Conservation (phyloP, 1,140 invertebrate genomes). For the Chymomyza costata region DNA sequence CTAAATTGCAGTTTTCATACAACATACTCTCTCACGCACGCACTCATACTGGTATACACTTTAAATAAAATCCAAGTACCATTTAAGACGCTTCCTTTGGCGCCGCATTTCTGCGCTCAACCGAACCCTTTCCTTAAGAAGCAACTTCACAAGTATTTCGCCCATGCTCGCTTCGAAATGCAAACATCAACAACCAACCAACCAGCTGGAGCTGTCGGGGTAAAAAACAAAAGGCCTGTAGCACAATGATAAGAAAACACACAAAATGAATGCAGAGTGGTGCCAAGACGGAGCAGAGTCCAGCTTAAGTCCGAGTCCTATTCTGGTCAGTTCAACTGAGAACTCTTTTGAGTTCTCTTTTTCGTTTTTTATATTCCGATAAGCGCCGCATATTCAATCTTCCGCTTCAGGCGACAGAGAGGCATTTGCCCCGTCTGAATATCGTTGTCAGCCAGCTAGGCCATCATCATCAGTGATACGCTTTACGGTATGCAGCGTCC, state of each 20-base stretch:
- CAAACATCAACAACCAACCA: constrained; percentile 21
- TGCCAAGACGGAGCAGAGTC: constrained; percentile 19
- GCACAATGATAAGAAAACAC: constrained; percentile 50
- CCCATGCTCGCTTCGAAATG: constrained; percentile 42
- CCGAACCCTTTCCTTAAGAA: constrained; percentile 36
- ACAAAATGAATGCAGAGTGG: constrained; percentile 45
- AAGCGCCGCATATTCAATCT: constrained; percentile 75
- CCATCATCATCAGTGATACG: constrained; percentile 55
- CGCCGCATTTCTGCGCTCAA: constrained; percentile 55
- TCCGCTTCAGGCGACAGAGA: constrained; percentile 33
- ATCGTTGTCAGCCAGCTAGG: constrained; percentile 20
- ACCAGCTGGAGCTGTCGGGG: neutral
- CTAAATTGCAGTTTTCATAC: constrained; percentile 54
- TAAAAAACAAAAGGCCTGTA: constrained; percentile 49
- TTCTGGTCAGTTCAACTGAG: constrained; percentile 41
- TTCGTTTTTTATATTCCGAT: constrained; percentile 43
- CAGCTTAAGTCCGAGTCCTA: constrained; percentile 16
- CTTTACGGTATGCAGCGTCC: constrained; percentile 63
- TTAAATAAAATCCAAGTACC: constrained; percentile 64
- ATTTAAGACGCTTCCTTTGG: constrained; percentile 69
- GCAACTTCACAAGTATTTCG: constrained; percentile 25
- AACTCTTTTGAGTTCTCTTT: constrained; percentile 40
- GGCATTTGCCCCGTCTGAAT: constrained; percentile 15
- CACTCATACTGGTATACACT: constrained; percentile 1
- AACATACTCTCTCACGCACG: constrained; percentile 11